Evolutionary conservation across 1,140 invertebrate species (phyloP).

Genomic region (Portunus trituberculatus): DNA sequence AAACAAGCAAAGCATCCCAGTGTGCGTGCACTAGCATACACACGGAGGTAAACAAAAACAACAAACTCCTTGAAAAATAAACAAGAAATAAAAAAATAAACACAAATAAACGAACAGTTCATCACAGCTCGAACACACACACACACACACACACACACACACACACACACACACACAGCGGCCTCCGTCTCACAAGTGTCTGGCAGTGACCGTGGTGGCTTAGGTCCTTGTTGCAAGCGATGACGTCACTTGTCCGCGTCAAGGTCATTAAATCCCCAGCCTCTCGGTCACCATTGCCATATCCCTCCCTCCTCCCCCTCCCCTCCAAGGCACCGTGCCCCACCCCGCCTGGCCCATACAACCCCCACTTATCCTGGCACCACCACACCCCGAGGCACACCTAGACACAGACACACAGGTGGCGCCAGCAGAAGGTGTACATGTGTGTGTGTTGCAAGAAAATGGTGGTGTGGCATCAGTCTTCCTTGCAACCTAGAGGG

Average conservation of each 20-base stretch:
- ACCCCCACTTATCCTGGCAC: background rate
- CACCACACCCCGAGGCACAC: background rate
- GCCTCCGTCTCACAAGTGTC: constrained; percentile 50
- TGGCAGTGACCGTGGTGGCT: background rate
- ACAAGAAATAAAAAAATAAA: background rate
- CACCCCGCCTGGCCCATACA: background rate
- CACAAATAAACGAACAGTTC: background rate
- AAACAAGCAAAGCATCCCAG: too few relatives aligned
- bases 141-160: constrained; percentile 8
- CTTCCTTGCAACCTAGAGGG: constrained; percentile 33
- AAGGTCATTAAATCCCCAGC: constrained; percentile 71
- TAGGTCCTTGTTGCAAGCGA: constrained; percentile 54
- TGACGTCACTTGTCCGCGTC: constrained; percentile 53
- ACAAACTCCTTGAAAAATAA: constrained; percentile 1
- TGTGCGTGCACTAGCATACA: constrained; percentile 1
- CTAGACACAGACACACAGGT: background rate
- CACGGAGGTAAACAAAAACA: background rate
- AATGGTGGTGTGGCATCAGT: constrained; percentile 5
- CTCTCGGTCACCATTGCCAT: background rate
- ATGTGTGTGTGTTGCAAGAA: background rate
- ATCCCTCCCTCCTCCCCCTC: background rate
- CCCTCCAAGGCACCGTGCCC: background rate
- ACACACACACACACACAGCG: background rate
- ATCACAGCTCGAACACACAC: background rate
- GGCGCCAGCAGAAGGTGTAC: background rate